Evolutionary conservation across 2,797 vertebrate genomes (phyloP).

Genomic region (Cephalopachus bancanus): DNA sequence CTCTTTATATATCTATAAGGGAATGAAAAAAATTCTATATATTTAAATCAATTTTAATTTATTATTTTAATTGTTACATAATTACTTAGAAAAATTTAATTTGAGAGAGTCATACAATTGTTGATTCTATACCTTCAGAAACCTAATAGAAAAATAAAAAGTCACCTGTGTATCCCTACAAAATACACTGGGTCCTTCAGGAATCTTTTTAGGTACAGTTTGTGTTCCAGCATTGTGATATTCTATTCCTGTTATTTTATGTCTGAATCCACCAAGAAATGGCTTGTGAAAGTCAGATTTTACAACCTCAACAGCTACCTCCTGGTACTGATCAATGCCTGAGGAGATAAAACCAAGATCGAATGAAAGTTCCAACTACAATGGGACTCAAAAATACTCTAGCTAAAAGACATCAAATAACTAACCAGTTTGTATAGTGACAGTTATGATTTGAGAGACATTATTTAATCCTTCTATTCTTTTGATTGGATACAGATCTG

Average conservation of each 20-base stretch:
- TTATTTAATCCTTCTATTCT: slow-evolving; percentile 86
- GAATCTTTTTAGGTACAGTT: slow-evolving; percentile 90
- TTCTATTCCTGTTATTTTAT: slow-evolving; percentile 91
- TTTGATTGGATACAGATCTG: slow-evolving; percentile 88
- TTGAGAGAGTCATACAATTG: slow-evolving; percentile 12
- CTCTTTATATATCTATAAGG: neutral
- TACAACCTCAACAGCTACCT: slow-evolving; percentile 93
- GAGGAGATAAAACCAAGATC: slow-evolving; percentile 61
- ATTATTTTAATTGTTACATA: slow-evolving; percentile 25
- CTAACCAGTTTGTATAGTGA: slow-evolving; percentile 92
- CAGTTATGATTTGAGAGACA: slow-evolving; percentile 92
- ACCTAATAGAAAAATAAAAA: slow-evolving; percentile 33
- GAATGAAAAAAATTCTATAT: neutral
- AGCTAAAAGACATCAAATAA: neutral
- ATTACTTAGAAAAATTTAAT: slow-evolving; percentile 50
- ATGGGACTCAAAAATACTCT: neutral
- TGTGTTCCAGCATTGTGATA: slow-evolving; percentile 95
- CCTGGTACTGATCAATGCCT: slow-evolving; percentile 88
- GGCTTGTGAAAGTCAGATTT: slow-evolving; percentile 90
- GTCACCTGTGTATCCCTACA: slow-evolving; percentile 94
- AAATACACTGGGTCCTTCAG: slow-evolving; percentile 87
- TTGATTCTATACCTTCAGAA: slow-evolving; percentile 3
- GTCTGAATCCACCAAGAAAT: slow-evolving; percentile 95
- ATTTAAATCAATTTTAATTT: neutral
- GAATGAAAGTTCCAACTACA: neutral